A percentile compares a stretch with the other conserved stretches of the same genome.
Evolutionary conservation across 1,140 invertebrate genomes (phyloP).

Genomic region (Drosophila prosaltans): DNA sequence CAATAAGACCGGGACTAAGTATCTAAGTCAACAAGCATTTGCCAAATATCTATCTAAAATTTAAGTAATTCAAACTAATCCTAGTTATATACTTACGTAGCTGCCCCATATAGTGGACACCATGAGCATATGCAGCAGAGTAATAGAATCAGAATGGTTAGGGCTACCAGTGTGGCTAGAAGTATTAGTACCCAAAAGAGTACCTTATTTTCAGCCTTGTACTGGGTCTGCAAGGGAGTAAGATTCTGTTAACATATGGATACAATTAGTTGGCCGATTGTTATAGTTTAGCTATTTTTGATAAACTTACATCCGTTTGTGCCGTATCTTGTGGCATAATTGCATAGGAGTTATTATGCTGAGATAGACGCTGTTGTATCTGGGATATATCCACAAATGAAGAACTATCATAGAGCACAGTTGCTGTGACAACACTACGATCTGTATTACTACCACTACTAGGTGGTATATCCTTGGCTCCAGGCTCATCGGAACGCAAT

Average conservation of each 20-base stretch:
- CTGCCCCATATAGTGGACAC: slow-evolving; percentile 91
- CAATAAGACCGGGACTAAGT: slow-evolving; percentile 38
- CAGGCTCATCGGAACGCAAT: slow-evolving; percentile 84
- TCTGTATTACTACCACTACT: slow-evolving; percentile 62
- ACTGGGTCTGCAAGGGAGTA: slow-evolving; percentile 86
- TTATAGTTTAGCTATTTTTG: background rate
- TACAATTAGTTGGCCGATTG: slow-evolving; percentile 8
- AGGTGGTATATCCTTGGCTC: slow-evolving; percentile 62
- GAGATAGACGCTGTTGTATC: slow-evolving; percentile 86
- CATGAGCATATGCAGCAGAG: slow-evolving; percentile 91
- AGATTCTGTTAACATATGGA: slow-evolving; percentile 59
- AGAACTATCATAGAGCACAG: slow-evolving; percentile 88
- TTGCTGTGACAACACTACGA: slow-evolving; percentile 90
- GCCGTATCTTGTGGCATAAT: slow-evolving; percentile 71
- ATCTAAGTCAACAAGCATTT: slow-evolving; percentile 45
- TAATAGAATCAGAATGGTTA: slow-evolving; percentile 89
- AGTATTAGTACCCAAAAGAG: slow-evolving; percentile 91
- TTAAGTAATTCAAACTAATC: background rate
- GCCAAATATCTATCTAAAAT: slow-evolving; percentile 5
- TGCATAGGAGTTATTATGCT: slow-evolving; percentile 84
- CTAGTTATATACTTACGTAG: slow-evolving; percentile 84
- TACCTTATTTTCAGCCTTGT: slow-evolving; percentile 88
- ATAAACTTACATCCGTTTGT: slow-evolving; percentile 69
- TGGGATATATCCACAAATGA: slow-evolving; percentile 88
- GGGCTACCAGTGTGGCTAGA: slow-evolving; percentile 88